These are phyloP conservation scores for Cololabis saira DNA, from an alignment of 2,113 vertebrate species.

Conservation along the genomic window DNA sequence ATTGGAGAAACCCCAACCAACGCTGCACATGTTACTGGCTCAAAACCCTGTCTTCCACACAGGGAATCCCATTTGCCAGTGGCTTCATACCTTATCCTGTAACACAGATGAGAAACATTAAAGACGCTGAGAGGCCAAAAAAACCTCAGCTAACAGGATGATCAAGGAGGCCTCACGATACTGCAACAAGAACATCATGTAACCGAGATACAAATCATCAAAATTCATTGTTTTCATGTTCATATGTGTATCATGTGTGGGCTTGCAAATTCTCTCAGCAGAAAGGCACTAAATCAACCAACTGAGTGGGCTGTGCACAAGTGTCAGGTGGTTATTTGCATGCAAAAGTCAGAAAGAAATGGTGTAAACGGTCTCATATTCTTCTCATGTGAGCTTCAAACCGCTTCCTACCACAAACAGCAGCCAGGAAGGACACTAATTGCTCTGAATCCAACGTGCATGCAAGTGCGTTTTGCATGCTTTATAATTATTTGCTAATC, in stretches of 20 bases:
- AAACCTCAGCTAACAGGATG: slow-evolving; percentile 11
- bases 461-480: background rate
- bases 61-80: too few relatives aligned
- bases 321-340: slow-evolving; percentile 56
- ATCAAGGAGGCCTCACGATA: slow-evolving; percentile 16
- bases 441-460: background rate
- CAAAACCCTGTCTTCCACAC: background rate
- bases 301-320: slow-evolving; percentile 8
- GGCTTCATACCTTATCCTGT: slow-evolving; percentile 29
- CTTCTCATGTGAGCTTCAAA: background rate
- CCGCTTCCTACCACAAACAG: background rate
- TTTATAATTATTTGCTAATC: background rate
- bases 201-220: slow-evolving; percentile 33
- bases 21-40: background rate
- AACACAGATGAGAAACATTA: slow-evolving; percentile 35
- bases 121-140: background rate
- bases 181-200: slow-evolving; percentile 10
- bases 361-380: slow-evolving; percentile 6
- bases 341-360: slow-evolving; percentile 27
- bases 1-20: too few relatives aligned
- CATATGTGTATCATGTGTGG: slow-evolving; percentile 13
- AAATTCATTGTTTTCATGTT: slow-evolving; percentile 26
- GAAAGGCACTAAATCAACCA: slow-evolving; percentile 35
- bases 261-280: slow-evolving; percentile 33
- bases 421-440: background rate